Conservation (phyloP, 2,888 invertebrate species). For the Cosmopolites sordidus region DNA sequence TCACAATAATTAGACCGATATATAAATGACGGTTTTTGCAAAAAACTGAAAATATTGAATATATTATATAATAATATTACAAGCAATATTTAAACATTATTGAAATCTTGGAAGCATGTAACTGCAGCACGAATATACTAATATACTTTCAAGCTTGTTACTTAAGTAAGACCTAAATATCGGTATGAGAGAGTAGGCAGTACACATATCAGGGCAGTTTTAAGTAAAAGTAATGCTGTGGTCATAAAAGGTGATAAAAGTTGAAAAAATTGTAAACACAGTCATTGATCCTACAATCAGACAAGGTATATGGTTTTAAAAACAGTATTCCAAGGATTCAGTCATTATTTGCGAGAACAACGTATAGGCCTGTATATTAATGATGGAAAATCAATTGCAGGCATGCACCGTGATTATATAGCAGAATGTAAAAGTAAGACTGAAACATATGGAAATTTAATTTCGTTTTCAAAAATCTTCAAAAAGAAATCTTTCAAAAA, state of each 20-base stretch:
- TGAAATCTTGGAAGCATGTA: no score
- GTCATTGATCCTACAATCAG: conserved; percentile 4
- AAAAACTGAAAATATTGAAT: no score
- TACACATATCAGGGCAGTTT: conserved; percentile 5
- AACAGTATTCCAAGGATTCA: conserved; percentile 7
- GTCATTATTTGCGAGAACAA: conserved; percentile 5
- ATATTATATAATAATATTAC: no score
- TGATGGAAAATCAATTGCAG: conserved; percentile 26
- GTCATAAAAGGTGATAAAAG: conserved; percentile 1
- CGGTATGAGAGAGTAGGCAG: no score
- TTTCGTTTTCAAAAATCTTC: no score
- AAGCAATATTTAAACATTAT: no score
- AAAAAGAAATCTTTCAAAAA: conserved; percentile 27
- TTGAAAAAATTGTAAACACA: conserved; percentile 5
- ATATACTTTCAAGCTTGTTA: no score
- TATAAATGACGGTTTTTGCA: no score
- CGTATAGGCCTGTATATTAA: conserved; percentile 12
- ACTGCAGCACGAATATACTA: no score
- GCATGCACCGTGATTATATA: conserved; percentile 25
- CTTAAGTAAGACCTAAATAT: no score
- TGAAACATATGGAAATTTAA: no score
- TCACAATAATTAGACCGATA: no score
- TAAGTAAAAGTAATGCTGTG: conserved; percentile 5
- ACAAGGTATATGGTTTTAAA: background rate
- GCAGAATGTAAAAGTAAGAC: conserved; percentile 21